These are phyloP conservation scores for Drosophila silvestris DNA, from an alignment of 2,888 invertebrate species.

Conservation along the genomic window DNA sequence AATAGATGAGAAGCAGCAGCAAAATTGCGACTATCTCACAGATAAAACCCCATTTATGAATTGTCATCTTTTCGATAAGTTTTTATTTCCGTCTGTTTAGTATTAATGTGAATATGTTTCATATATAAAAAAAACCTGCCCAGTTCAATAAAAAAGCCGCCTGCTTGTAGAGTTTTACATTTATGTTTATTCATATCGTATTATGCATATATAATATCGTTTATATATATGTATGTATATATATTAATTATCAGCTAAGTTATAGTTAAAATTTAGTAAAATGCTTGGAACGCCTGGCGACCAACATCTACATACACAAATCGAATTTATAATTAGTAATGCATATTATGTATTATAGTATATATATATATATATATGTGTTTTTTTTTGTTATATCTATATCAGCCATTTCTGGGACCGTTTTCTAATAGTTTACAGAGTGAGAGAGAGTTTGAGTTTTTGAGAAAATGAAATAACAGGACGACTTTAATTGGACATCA, in stretches of 20 bases:
- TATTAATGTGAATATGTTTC: neutral
- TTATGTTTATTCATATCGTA: conserved; percentile 48
- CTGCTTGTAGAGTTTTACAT: conserved; percentile 30
- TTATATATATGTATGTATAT: conserved; percentile 29
- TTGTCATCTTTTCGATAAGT: neutral
- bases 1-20: neutral
- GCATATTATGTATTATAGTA: conserved; percentile 10
- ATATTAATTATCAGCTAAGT: conserved; percentile 55
- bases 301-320: conserved; percentile 50
- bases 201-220: conserved; percentile 48
- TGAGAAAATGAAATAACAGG: conserved; percentile 28
- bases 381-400: conserved; percentile 11
- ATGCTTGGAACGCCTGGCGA: conserved; percentile 65
- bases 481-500: conserved; percentile 42
- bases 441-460: conserved; percentile 12
- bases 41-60: neutral
- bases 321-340: conserved; percentile 21
- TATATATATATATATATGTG: conserved; percentile 13
- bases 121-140: neutral
- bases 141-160: neutral
- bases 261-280: conserved; percentile 70
- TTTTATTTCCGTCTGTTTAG: neutral
- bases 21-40: neutral
- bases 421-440: conserved; percentile 63
- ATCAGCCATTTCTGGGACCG: conserved; percentile 9